Evolutionary conservation across 1,140 invertebrate genomes (phyloP).

Genomic region (Drosophila bifasciata): DNA sequence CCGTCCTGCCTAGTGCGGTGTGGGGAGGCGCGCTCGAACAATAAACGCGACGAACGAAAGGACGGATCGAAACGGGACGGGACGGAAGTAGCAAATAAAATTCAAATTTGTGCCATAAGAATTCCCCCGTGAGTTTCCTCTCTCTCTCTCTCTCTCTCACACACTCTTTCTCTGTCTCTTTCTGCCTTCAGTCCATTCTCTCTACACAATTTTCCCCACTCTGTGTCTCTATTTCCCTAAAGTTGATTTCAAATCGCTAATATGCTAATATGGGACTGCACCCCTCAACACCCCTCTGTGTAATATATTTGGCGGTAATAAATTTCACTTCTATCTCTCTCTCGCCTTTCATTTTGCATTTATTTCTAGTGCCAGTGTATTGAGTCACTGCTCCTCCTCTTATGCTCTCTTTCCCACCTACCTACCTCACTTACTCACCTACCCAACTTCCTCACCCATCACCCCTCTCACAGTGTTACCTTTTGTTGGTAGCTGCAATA

Average conservation of each 20-base stretch:
- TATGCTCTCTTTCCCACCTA: too few species aligned
- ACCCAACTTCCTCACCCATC: too few species aligned
- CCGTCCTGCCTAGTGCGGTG: too few species aligned
- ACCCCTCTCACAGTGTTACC: too few species aligned
- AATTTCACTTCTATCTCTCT: conserved; percentile 45
- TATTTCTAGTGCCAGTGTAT: conserved; percentile 47
- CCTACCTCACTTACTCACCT: too few species aligned
- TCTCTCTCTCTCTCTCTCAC: conserved; percentile 8
- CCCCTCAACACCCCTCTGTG: neutral
- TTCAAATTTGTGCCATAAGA: conserved; percentile 80
- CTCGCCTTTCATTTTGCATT: conserved; percentile 63
- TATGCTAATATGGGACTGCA: conserved; percentile 54
- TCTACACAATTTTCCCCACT: too few species aligned
- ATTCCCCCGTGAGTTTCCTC: conserved; percentile 49
- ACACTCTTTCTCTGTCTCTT: too few species aligned
- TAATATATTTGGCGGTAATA: conserved; percentile 63
- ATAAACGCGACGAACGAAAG: conserved; percentile 28
- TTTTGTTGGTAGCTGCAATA: conserved; percentile 41
- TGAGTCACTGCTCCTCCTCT: too few species aligned
- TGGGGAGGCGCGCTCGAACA: too few species aligned
- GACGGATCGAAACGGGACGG: neutral
- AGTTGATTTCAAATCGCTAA: conserved; percentile 73
- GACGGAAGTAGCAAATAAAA: conserved; percentile 81
- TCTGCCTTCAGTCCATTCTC: too few species aligned
- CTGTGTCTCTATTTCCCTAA: neutral